Conservation (phyloP, 2,113 vertebrate species). For the Lycaon pictus region DNA sequence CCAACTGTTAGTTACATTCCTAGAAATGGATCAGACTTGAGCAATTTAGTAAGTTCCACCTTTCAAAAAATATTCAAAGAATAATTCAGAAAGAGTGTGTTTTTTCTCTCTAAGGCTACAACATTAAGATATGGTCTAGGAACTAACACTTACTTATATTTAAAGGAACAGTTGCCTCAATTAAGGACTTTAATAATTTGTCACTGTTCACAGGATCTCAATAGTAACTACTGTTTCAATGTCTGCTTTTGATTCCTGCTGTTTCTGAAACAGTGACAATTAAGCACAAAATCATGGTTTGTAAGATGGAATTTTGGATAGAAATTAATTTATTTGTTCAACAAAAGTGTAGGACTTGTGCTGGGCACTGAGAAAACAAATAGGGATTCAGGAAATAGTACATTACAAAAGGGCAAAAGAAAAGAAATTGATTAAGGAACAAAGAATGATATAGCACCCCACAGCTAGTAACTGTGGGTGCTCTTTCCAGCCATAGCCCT, state of each 20-base stretch:
- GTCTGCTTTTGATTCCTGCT: not conserved
- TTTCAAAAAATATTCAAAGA: slow-evolving; percentile 29
- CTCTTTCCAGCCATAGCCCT: not conserved
- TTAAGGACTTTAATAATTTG: not conserved
- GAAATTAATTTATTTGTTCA: slow-evolving; percentile 33
- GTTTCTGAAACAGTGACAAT: slow-evolving; percentile 41
- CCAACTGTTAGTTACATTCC: not conserved
- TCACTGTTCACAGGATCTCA: not conserved
- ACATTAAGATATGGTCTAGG: not conserved
- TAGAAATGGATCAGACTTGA: not conserved
- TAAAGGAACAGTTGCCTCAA: not conserved
- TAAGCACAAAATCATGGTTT: not conserved
- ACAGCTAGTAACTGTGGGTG: not conserved
- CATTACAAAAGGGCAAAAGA: not conserved
- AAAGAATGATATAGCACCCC: not conserved
- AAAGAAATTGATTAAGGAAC: not conserved
- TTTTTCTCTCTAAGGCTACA: not conserved
- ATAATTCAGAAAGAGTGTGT: not conserved
- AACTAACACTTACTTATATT: slow-evolving; percentile 11
- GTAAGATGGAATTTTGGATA: not conserved
- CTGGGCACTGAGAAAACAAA: slow-evolving; percentile 4
- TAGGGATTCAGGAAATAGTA: not conserved
- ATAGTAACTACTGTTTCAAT: not conserved
- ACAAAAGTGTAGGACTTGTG: not conserved
- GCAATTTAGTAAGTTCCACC: not conserved